A percentile compares a stretch with the other conserved stretches of the same genome.
Conservation (phyloP, 2,797 vertebrate genomes). For the Gambusia yucatana region DNA sequence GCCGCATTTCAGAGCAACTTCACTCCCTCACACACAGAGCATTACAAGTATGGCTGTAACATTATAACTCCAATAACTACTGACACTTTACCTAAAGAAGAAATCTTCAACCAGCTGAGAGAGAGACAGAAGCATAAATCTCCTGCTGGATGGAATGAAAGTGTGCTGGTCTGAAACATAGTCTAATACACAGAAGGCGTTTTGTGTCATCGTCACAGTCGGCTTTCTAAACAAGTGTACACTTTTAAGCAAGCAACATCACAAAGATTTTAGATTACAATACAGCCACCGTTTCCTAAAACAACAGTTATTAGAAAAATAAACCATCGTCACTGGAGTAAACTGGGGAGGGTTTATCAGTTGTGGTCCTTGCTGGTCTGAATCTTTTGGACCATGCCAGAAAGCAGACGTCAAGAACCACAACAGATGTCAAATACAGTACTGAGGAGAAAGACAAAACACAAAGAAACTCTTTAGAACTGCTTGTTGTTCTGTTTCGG, state of each 20-base stretch:
- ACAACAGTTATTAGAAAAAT: slow-evolving; percentile 24
- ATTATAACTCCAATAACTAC: slow-evolving; percentile 46
- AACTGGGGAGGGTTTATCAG: slow-evolving; percentile 2
- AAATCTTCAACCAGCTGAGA: slow-evolving; percentile 27
- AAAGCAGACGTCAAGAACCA: slow-evolving; percentile 22
- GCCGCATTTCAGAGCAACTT: slow-evolving; percentile 10
- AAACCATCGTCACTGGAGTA: slow-evolving; percentile 17
- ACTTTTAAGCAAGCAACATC: slow-evolving; percentile 41
- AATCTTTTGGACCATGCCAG: neutral
- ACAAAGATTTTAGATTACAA: slow-evolving; percentile 48
- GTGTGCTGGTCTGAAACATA: slow-evolving; percentile 21
- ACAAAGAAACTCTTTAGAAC: slow-evolving; percentile 35
- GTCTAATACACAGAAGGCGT: slow-evolving; percentile 30
- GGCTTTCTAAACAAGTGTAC: slow-evolving; percentile 51
- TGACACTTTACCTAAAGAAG: slow-evolving; percentile 36
- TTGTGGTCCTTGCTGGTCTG: slow-evolving; percentile 21
- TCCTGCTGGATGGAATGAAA: slow-evolving; percentile 52
- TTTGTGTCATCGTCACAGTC: slow-evolving; percentile 51
- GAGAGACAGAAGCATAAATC: slow-evolving; percentile 12
- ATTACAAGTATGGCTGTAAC: slow-evolving; percentile 64
- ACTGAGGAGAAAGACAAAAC: slow-evolving; percentile 14
- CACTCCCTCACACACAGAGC: neutral
- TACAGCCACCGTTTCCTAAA: slow-evolving; percentile 31
- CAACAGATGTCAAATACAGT: slow-evolving; percentile 13
- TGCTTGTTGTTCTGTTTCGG: slow-evolving; percentile 38